phyloP scores from a whole-genome alignment of 2,888 invertebrate genomes.

The Catocala nupta region DNA sequence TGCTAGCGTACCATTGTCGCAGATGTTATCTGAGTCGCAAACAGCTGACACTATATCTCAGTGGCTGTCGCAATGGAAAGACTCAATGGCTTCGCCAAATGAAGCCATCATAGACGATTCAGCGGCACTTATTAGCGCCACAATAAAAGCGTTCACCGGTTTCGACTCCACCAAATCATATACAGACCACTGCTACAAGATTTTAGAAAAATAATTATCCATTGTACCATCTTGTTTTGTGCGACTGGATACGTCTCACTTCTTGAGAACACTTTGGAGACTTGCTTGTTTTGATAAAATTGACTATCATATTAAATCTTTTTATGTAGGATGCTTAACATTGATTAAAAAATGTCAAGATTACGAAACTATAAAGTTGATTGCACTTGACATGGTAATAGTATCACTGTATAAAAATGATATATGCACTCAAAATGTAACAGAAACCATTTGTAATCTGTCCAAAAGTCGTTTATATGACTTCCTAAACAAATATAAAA shows the following conservation, averaged over 20 bases:
- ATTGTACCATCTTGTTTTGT: too few species aligned
- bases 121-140: slow-evolving; percentile 7
- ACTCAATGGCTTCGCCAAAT: slow-evolving; percentile 4
- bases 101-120: slow-evolving; percentile 11
- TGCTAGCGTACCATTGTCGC: slow-evolving; percentile 2
- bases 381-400: too few species aligned
- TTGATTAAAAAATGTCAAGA: too few species aligned
- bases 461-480: too few species aligned
- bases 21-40: slow-evolving; percentile 8
- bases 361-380: too few species aligned
- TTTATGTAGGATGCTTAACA: too few species aligned
- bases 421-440: not conserved
- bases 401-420: not conserved
- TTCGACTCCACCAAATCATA: slow-evolving; percentile 7
- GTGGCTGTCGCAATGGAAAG: slow-evolving; percentile 5
- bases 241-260: too few species aligned
- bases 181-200: slow-evolving; percentile 2
- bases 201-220: not conserved
- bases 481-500: too few species aligned
- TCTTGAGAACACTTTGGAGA: not conserved
- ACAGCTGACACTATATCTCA: slow-evolving; percentile 5
- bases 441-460: too few species aligned
- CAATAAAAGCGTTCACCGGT: slow-evolving; percentile 3
- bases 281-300: not conserved
- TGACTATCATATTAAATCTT: too few species aligned